Conservation (phyloP, 2,113 vertebrate species). For the Amphiprion percula region DNA sequence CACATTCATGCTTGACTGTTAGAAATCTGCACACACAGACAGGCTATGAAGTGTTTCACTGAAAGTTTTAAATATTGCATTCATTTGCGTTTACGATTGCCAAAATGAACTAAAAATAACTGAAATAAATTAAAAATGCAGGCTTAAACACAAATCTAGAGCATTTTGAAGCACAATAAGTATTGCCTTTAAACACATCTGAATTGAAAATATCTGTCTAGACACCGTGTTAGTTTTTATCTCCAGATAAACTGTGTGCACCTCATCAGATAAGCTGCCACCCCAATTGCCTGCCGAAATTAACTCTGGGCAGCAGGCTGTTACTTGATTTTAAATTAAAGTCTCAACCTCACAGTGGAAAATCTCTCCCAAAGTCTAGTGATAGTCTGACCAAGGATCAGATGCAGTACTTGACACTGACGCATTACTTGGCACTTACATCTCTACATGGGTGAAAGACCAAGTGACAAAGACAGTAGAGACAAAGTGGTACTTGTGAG, state of each 20-base stretch:
- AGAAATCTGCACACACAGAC: no score
- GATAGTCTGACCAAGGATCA: constrained; percentile 20
- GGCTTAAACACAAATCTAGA: neutral
- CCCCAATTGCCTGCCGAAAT: constrained; percentile 19
- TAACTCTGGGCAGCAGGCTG: neutral
- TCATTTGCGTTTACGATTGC: neutral
- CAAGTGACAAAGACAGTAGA: neutral
- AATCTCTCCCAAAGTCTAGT: neutral
- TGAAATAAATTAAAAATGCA: neutral
- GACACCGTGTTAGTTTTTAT: constrained; percentile 14
- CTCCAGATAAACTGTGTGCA: neutral
- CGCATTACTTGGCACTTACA: constrained; percentile 18
- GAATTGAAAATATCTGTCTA: neutral
- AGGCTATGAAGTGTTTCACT: neutral
- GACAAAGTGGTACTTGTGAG: neutral
- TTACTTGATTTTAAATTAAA: constrained; percentile 25
- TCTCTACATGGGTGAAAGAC: neutral
- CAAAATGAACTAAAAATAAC: neutral
- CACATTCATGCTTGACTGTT: neutral
- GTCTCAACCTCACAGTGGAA: constrained; percentile 8
- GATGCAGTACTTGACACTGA: constrained; percentile 22
- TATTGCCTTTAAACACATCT: constrained; percentile 12
- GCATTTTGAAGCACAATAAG: neutral
- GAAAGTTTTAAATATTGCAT: no score
- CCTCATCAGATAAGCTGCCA: constrained; percentile 19